Conservation (phyloP, 2,113 vertebrate species). For the Chionomys nivalis region DNA sequence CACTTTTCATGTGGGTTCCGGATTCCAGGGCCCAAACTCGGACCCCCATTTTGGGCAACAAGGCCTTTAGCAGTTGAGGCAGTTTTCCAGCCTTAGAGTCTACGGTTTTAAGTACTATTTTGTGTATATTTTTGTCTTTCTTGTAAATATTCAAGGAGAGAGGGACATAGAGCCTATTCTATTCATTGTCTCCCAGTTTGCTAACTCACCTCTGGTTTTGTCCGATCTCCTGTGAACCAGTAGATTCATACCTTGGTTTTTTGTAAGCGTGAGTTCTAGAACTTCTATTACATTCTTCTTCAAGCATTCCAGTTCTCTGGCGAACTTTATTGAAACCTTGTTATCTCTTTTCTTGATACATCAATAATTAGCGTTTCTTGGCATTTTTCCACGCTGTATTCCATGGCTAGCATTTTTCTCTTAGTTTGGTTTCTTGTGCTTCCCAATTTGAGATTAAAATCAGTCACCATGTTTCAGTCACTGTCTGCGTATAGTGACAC, state of each 20-base stretch:
- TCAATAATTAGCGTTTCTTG: neutral
- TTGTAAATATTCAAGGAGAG: neutral
- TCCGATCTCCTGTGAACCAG: neutral
- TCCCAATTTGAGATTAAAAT: neutral
- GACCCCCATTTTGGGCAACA: neutral
- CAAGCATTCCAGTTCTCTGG: neutral
- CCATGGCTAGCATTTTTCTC: neutral
- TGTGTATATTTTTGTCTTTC: neutral
- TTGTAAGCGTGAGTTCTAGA: neutral
- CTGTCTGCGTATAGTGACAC: no score
- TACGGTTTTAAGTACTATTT: neutral
- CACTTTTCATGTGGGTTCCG: neutral
- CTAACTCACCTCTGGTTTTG: neutral
- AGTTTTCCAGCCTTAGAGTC: neutral
- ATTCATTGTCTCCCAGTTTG: neutral
- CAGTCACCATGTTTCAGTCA: neutral
- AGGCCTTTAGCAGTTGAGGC: neutral
- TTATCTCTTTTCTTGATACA: neutral
- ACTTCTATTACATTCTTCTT: neutral
- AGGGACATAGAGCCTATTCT: neutral
- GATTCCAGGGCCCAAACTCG: neutral
- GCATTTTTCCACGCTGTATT: neutral
- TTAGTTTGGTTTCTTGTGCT: neutral
- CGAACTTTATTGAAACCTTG: neutral
- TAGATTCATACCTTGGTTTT: neutral